Evolutionary conservation across 2,113 vertebrate genomes (phyloP).

Genomic region (Hoplias malabaricus): DNA sequence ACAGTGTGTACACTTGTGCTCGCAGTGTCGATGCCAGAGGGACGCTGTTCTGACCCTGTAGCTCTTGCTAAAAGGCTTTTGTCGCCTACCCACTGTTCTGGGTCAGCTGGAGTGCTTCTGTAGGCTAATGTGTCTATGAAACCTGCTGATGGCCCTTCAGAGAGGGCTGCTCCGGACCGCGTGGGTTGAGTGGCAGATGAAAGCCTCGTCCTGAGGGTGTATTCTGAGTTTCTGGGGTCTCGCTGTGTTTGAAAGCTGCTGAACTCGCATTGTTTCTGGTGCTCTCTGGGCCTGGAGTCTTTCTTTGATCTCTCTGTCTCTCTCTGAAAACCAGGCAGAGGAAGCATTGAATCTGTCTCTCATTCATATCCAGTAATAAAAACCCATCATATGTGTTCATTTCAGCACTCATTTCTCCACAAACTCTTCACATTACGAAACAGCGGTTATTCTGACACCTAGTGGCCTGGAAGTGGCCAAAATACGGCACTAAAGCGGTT

Average conservation of each 20-base stretch:
- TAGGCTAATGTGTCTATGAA: background rate
- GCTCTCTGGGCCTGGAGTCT: slow-evolving; percentile 62
- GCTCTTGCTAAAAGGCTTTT: background rate
- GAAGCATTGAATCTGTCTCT: slow-evolving; percentile 66
- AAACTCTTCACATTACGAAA: no score
- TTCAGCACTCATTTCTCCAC: slow-evolving; percentile 73
- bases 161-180: background rate
- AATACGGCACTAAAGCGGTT: no score
- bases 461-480: no score
- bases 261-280: slow-evolving; percentile 61
- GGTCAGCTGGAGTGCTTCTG: slow-evolving; percentile 15
- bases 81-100: slow-evolving; percentile 25
- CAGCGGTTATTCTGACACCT: no score
- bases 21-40: no score
- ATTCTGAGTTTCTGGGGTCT: slow-evolving; percentile 66
- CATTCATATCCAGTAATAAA: slow-evolving; percentile 71
- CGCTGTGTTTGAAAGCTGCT: slow-evolving; percentile 65
- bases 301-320: slow-evolving; percentile 75
- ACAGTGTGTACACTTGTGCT: no score
- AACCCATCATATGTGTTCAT: slow-evolving; percentile 74
- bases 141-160: background rate
- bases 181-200: slow-evolving; percentile 61
- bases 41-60: no score
- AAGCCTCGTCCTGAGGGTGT: slow-evolving; percentile 65
- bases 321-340: slow-evolving; percentile 63